A percentile compares a stretch with the other conserved stretches of the same genome.
Evolutionary conservation across 2,113 vertebrate species (phyloP).

Genomic region (Archocentrus centrarchus): DNA sequence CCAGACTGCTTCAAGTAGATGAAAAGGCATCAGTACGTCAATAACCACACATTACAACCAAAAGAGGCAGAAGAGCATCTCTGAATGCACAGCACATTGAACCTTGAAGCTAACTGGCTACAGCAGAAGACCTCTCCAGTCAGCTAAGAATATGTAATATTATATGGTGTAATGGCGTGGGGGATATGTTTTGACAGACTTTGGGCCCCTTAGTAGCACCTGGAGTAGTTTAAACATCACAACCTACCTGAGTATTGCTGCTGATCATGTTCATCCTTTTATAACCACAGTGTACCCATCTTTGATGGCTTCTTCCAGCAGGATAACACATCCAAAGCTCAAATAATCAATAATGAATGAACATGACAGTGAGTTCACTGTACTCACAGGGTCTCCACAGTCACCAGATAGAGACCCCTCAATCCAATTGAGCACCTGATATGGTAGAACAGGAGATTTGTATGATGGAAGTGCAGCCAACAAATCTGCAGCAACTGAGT

Average conservation of each 20-base stretch:
- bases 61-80: neutral
- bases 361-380: neutral
- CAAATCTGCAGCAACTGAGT: too few species aligned
- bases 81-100: neutral
- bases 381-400: neutral
- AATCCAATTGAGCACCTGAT: neutral
- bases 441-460: too few species aligned
- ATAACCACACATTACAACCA: neutral
- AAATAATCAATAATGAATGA: too few species aligned
- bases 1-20: neutral
- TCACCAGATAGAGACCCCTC: neutral
- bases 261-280: neutral
- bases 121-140: too few species aligned
- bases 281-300: neutral
- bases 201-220: neutral
- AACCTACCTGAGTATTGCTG: neutral
- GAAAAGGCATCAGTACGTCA: neutral
- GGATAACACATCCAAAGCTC: too few species aligned
- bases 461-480: too few species aligned
- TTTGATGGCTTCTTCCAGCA: too few species aligned
- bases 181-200: neutral
- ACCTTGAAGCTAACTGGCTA: neutral
- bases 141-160: too few species aligned
- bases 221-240: neutral
- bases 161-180: neutral